A percentile compares a stretch with the other conserved stretches of the same genome.
These are phyloP conservation scores for Antheraea pernyi DNA, from an alignment of 1,140 invertebrate species.

Conservation along the genomic window DNA sequence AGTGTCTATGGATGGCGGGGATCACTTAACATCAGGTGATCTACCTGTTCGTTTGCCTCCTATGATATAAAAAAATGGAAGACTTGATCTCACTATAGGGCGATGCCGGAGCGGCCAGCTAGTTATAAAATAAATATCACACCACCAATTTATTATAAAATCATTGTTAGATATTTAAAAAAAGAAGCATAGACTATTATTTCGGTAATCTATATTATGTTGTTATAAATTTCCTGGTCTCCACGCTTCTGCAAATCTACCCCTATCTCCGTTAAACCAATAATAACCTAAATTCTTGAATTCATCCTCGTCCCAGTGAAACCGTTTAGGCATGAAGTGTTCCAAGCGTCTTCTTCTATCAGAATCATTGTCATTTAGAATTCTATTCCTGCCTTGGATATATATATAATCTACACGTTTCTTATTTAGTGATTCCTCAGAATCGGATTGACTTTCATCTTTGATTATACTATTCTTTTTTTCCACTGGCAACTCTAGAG, in stretches of 20 bases:
- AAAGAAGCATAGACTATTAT: no score
- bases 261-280: constrained; percentile 47
- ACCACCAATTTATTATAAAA: no score
- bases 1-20: no score
- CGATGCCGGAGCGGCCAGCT: no score
- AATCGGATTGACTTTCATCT: neutral
- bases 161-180: no score
- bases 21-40: no score
- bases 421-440: constrained; percentile 1
- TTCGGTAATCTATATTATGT: neutral
- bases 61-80: no score
- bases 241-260: constrained; percentile 22
- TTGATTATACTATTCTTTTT: neutral
- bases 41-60: no score
- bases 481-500: neutral
- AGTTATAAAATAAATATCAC: no score
- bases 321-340: constrained; percentile 46
- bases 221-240: constrained; percentile 22
- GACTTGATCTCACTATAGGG: no score
- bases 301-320: constrained; percentile 41
- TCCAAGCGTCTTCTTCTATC: constrained; percentile 32
- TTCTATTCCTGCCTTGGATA: constrained; percentile 29
- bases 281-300: constrained; percentile 37
- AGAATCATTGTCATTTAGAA: constrained; percentile 8
- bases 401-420: constrained; percentile 16